Base-by-base conservation (phyloP, 2,797 vertebrate species). In the Glossophaga mutica region DNA sequence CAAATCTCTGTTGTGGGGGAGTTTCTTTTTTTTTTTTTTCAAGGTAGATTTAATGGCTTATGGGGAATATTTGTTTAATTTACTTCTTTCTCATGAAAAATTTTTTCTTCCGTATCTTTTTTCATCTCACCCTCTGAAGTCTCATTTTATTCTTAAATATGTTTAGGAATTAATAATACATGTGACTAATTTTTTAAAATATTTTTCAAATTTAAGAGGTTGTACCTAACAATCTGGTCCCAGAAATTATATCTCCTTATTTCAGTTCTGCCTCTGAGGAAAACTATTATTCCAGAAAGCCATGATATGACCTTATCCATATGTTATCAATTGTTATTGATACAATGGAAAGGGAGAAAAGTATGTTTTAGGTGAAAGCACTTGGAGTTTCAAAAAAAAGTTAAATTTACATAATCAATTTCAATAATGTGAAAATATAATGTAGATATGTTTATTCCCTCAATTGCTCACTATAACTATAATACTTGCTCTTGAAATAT, bases 81-180 rank as follows among this genome's bases (percentile, higher is more conserved):
- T 92, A 62, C 62, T 87, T 90, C 32, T 83, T 96, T n/a, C 57
- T 52, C 91, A 87, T 83, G 37, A 91, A 87, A 50, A 86, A 16
- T 37, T 48, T 96, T 94, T 95, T 78, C 29, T 79, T 92, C 18
- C 37, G 7, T 88, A 14, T 82, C 18, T 95, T 92, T 91, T 94
- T 52, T 84, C 73, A n/a, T 29, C 34, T 83, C 82, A 90, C 7
- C 86, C 62, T 97, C 77, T 73, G 39, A 95, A 96, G 81, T 91
- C 68, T 96, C 37, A 86, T 94, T 94, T 95, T 71, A 90, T 44
- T 86, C 73, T 97, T 88, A 94, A 94, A 37, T 44, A 71, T 88
- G 77, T 90, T 78, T 32, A 86, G 39, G 26, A 90, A 94, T 97
- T 96, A 93, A 96, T 88, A 94, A 90, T 78, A 46, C 37, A 96